Evolutionary conservation across 2,113 vertebrate species (phyloP).

Genomic region (Calidris pygmaea): DNA sequence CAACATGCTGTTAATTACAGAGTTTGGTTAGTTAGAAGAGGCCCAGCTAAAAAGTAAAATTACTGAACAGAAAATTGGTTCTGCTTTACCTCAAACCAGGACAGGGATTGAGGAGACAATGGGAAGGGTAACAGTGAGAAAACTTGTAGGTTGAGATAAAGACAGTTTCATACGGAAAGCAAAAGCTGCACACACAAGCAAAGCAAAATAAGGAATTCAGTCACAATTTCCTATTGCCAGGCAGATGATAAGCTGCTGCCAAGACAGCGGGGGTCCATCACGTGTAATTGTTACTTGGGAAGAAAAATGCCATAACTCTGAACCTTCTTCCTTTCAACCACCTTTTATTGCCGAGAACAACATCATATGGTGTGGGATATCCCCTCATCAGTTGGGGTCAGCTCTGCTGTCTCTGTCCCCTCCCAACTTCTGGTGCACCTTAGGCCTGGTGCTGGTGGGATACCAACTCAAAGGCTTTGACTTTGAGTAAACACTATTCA

Average conservation of each 20-base stretch:
- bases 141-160: accelerated
- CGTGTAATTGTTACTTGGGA: accelerated
- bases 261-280: not conserved
- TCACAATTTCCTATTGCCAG: not conserved
- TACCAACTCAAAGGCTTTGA: not conserved
- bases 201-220: not conserved
- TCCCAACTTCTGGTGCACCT: not conserved
- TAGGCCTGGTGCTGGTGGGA: accelerated
- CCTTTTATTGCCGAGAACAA: not conserved
- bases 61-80: no score
- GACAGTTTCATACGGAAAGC: not conserved
- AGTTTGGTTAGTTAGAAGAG: no score
- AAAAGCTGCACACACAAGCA: not conserved
- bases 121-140: not conserved
- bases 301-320: not conserved
- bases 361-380: not conserved
- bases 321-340: not conserved
- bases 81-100: no score
- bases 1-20: no score
- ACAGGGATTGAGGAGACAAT: not conserved
- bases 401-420: accelerated
- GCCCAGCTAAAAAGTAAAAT: no score
- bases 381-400: not conserved
- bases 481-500: not conserved
- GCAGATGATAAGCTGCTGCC: not conserved